phyloP scores from a whole-genome alignment of 2,113 vertebrate genomes.

The Phrynocephalus versicolor region DNA sequence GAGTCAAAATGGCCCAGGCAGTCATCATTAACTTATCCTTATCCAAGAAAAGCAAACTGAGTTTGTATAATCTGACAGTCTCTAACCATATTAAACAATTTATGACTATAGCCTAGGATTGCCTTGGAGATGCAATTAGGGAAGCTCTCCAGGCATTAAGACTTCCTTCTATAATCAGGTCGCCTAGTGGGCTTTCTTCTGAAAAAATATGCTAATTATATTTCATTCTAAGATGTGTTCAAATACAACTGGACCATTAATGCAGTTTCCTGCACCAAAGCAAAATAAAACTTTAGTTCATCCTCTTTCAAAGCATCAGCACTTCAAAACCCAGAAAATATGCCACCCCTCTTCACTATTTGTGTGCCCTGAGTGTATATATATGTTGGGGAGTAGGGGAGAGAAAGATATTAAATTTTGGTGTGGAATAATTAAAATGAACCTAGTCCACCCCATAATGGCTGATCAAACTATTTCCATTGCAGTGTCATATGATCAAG shows the following conservation, averaged over 20 bases:
- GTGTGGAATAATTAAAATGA: too few relatives aligned
- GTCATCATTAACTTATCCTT: not conserved
- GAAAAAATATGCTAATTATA: not conserved
- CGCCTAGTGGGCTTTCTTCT: not conserved
- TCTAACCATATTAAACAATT: conserved; percentile 4
- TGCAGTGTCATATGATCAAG: too few relatives aligned
- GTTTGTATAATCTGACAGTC: not conserved
- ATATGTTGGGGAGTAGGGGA: too few relatives aligned
- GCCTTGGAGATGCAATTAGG: not conserved
- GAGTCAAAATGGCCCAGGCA: not conserved
- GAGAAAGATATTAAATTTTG: too few relatives aligned
- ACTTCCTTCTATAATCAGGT: not conserved
- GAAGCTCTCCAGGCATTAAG: not conserved
- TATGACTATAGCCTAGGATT: not conserved
- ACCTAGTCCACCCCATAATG: too few relatives aligned
- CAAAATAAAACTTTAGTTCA: not conserved
- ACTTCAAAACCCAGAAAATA: too few relatives aligned
- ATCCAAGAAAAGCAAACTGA: not conserved
- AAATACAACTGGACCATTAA: not conserved
- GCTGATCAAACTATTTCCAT: too few relatives aligned
- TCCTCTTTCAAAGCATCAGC: too few relatives aligned
- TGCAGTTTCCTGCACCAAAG: not conserved
- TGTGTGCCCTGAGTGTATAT: too few relatives aligned
- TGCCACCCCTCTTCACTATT: too few relatives aligned
- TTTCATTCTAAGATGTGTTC: not conserved